phyloP scores from a whole-genome alignment of 2,888 invertebrate genomes.

The Agonum fuliginosum region DNA sequence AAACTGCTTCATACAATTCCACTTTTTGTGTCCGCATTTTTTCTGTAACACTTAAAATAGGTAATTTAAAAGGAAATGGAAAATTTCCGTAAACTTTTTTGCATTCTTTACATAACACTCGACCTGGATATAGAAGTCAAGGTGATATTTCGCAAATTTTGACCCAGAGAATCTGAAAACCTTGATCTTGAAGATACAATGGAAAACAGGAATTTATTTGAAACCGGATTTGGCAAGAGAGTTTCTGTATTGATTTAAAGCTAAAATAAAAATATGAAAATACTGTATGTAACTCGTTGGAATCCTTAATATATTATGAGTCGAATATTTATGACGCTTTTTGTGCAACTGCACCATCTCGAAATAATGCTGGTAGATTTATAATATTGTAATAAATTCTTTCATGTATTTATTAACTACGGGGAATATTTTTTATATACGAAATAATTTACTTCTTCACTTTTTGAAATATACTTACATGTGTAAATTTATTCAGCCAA shows the following conservation, averaged over 20 bases:
- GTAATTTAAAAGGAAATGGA: background rate
- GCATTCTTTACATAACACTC: background rate
- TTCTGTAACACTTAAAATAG: background rate
- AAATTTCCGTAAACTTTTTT: background rate
- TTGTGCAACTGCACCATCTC: too few species aligned
- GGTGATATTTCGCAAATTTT: background rate
- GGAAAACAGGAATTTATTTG: background rate
- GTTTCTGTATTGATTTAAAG: background rate
- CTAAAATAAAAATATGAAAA: background rate
- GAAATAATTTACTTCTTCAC: too few species aligned
- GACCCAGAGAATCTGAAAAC: too few species aligned
- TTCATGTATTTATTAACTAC: too few species aligned
- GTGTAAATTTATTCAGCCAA: too few species aligned
- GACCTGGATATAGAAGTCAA: background rate
- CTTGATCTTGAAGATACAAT: constrained; percentile 1
- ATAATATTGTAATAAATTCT: too few species aligned
- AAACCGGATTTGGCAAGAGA: background rate
- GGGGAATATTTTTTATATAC: too few species aligned
- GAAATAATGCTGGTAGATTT: too few species aligned
- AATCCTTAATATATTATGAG: background rate
- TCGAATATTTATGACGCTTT: too few species aligned
- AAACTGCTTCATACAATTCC: background rate
- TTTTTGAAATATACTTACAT: too few species aligned
- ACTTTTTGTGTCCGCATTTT: background rate
- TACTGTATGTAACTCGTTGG: background rate